A percentile compares a stretch with the other conserved stretches of the same genome.
phyloP scores from a whole-genome alignment of 2,888 invertebrate species.

The Dione vanillae region DNA sequence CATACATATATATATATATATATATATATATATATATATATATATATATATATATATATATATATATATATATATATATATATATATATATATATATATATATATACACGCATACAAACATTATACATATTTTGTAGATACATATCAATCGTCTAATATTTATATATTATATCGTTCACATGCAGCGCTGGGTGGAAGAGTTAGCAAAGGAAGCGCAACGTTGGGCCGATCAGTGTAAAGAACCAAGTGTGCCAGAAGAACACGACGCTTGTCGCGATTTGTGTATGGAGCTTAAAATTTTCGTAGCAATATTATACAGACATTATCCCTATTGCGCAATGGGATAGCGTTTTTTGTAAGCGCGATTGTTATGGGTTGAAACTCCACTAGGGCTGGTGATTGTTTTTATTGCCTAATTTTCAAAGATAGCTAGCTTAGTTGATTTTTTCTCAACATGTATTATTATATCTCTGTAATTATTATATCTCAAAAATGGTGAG shows the following conservation, averaged over 20 bases:
- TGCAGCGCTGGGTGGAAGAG: slow-evolving; percentile 75
- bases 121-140: no score
- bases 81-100: no score
- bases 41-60: no score
- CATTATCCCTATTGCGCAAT: background rate
- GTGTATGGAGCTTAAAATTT: slow-evolving; percentile 56
- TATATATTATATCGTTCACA: background rate
- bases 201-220: slow-evolving; percentile 71
- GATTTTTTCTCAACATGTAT: no score
- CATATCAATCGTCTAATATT: no score
- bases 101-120: no score
- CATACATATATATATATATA: no score
- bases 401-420: background rate
- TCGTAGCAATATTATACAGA: background rate
- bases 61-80: no score
- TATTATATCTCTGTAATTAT: no score
- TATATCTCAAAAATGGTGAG: no score
- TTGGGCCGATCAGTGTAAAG: slow-evolving; percentile 75
- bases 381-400: background rate
- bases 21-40: no score
- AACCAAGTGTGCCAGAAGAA: slow-evolving; percentile 59
- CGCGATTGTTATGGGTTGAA: background rate
- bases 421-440: no score
- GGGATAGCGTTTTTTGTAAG: background rate
- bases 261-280: slow-evolving; percentile 70